Evolutionary conservation across 2,888 invertebrate species (phyloP), one percentile per base, ranked within the genome.

Genomic region (Priocnemis perturbator): DNA sequence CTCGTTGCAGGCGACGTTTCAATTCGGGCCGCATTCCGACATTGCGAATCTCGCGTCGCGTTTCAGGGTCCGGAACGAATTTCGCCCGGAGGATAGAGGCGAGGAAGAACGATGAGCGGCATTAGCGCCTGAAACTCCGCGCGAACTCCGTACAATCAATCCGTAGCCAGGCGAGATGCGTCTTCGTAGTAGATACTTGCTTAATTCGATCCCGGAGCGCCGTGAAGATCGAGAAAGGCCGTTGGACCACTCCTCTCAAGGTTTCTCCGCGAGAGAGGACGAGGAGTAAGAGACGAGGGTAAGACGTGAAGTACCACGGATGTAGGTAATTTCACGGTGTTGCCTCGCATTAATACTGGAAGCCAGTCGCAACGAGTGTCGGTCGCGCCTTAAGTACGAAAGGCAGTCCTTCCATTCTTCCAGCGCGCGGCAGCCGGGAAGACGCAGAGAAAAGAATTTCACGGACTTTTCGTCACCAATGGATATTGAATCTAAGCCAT

Each of bases 271-370:
- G 45, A 56, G 57, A 55, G 53, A 56, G 26, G 59, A 26, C 3
- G 60, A 26, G 50, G 48, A n/a, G 23, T 15, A 58, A 53, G 52
- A 37, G 64, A 64, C 67, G 55, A 60, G 67, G 69, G 65, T 21
- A 48, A 50, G 57, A 62, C 55, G 71, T 67, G 69, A 66, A 74
- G 70, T 74, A 66, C 71, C 64, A 60, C 61, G 69, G 73, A 78
- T 81, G 78, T 81, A 81, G 81, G 83, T 83, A 84, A 86, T 86
- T 85, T 86, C 84, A 85, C 84, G 85, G 81, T 85, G 85, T 81
- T 85, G 84, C 78, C 71, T 75, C 81, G 82, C 81, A 85, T 85
- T 86, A 83, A 85, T 81, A 76, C 81, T 70, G 5, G 50, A 72
- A 74, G 64, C 59, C 63, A 61, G 20, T 60, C 48, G 52, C 58